Percentiles rank a stretch among this genome's conserved stretches.
Conservation (phyloP, 1,140 invertebrate genomes). For the Psix sp. region DNA sequence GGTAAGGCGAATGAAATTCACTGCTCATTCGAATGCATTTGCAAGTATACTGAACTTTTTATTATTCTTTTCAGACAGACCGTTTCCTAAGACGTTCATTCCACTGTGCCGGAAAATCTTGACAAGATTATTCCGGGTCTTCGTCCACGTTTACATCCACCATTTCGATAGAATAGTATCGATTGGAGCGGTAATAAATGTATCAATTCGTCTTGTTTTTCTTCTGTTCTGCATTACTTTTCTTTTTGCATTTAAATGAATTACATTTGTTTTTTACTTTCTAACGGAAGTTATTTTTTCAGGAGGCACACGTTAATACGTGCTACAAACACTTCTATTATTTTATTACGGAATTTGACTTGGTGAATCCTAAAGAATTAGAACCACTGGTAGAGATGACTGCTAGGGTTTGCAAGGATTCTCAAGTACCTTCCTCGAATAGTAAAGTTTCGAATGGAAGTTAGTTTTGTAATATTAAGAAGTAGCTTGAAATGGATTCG, state of each 20-base stretch:
- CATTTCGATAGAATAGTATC: conserved; percentile 94
- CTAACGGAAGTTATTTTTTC: conserved; percentile 6
- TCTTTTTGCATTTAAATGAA: conserved; percentile 5
- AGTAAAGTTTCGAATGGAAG: conserved; percentile 60
- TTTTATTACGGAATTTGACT: conserved; percentile 92
- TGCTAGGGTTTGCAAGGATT: conserved; percentile 81
- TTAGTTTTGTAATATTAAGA: conserved; percentile 59
- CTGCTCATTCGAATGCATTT: too few relatives aligned
- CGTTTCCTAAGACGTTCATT: conserved; percentile 92
- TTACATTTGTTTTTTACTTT: conserved; percentile 10
- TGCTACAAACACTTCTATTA: conserved; percentile 99
- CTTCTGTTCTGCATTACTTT: conserved; percentile 12
- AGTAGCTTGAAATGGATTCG: too few relatives aligned
- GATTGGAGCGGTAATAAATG: conserved; percentile 86
- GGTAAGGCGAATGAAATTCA: conserved; percentile 74
- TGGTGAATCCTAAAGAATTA: conserved; percentile 91
- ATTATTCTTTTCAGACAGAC: conserved; percentile 81
- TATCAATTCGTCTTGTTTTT: conserved; percentile 27
- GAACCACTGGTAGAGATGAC: conserved; percentile 91
- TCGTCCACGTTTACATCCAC: conserved; percentile 98
- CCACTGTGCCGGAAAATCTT: conserved; percentile 91
- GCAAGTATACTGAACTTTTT: neutral
- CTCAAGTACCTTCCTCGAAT: conserved; percentile 58
- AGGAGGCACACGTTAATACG: conserved; percentile 95
- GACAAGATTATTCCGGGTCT: conserved; percentile 93